phyloP scores from a whole-genome alignment of 1,140 invertebrate genomes.

The Temnothorax curvispinosus region DNA sequence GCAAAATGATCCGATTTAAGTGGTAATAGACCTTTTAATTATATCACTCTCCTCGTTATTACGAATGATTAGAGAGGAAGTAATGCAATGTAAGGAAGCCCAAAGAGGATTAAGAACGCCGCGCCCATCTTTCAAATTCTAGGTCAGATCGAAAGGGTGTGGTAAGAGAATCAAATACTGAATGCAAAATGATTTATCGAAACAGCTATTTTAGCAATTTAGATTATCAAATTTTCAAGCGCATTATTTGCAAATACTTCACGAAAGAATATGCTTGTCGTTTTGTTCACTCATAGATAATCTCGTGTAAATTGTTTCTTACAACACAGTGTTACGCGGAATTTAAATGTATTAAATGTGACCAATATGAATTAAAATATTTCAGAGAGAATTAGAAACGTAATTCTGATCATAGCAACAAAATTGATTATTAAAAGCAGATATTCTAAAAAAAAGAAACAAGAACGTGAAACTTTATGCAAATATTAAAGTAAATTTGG shows the following conservation, averaged over 20 bases:
- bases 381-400: not conserved
- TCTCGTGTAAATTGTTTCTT: not conserved
- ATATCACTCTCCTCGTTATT: not conserved
- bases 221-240: constrained; percentile 13
- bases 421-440: not conserved
- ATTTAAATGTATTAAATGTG: not conserved
- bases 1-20: not conserved
- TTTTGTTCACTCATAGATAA: not conserved
- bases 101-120: constrained; percentile 62
- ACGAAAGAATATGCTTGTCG: not conserved
- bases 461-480: not conserved
- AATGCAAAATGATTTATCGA: constrained; percentile 65
- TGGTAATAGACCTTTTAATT: not conserved
- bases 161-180: constrained; percentile 67
- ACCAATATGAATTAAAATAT: not conserved
- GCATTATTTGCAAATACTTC: constrained; percentile 2
- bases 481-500: not conserved
- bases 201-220: not conserved
- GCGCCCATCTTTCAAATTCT: constrained; percentile 75
- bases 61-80: not conserved
- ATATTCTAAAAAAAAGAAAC: not conserved
- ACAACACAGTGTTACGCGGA: not conserved
- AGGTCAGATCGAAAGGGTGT: constrained; percentile 75
- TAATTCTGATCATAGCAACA: not conserved
- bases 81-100: constrained; percentile 24